A percentile compares a stretch with the other conserved stretches of the same genome.
phyloP scores from a whole-genome alignment of 1,140 invertebrate species.

The Helicoverpa armigera region DNA sequence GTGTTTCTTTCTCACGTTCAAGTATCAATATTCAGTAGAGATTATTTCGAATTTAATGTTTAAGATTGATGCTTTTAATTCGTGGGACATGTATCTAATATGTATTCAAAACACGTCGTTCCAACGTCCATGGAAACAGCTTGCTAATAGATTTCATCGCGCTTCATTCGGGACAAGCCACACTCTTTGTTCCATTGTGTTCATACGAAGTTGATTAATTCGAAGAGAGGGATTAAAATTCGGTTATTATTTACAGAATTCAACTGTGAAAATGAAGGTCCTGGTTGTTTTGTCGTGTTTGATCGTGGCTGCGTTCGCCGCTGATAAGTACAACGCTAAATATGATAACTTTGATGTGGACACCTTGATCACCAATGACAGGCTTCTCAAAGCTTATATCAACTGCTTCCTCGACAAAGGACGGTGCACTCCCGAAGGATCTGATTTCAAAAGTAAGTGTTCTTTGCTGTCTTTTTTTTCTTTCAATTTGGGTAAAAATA shows the following conservation, averaged over 20 bases:
- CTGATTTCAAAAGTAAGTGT: constrained; percentile 91
- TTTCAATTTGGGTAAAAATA: not conserved
- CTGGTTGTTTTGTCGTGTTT: constrained; percentile 71
- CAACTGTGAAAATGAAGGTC: constrained; percentile 69
- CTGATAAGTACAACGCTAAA: constrained; percentile 79
- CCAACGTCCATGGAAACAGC: constrained; percentile 57
- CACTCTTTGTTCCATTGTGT: constrained; percentile 53
- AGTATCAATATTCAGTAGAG: constrained; percentile 23
- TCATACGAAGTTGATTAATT: constrained; percentile 45
- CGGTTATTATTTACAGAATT: constrained; percentile 57
- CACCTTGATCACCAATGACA: constrained; percentile 88
- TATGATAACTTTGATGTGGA: constrained; percentile 91
- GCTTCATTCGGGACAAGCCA: constrained; percentile 63
- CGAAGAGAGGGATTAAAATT: constrained; percentile 41
- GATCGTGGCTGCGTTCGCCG: constrained; percentile 69
- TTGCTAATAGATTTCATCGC: constrained; percentile 57
- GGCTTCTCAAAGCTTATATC: constrained; percentile 90
- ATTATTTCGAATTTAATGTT: constrained; percentile 31
- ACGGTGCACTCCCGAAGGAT: constrained; percentile 90
- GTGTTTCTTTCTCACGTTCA: not conserved
- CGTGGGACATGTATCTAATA: constrained; percentile 8
- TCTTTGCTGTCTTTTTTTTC: constrained; percentile 14
- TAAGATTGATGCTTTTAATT: constrained; percentile 34
- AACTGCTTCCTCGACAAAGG: constrained; percentile 91
- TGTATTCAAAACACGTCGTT: constrained; percentile 59